A percentile compares a stretch with the other conserved stretches of the same genome.
Evolutionary conservation across 2,888 invertebrate genomes (phyloP).

Genomic region (Cosmia trapezina): DNA sequence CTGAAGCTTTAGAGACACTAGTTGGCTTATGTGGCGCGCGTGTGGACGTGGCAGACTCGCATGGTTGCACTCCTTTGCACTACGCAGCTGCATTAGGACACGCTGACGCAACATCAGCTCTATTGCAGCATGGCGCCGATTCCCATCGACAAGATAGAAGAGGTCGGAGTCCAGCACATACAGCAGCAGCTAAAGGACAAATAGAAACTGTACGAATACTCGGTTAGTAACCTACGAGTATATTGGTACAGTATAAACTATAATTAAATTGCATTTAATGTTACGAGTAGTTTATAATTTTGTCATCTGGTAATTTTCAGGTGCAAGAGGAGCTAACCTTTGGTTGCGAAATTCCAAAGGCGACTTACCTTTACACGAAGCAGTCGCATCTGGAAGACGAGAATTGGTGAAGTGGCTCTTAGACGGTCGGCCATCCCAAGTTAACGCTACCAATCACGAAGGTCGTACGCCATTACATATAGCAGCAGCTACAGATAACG

Average conservation of each 20-base stretch:
- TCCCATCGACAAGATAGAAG: conserved; percentile 97
- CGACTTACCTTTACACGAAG: conserved; percentile 98
- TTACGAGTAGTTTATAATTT: background rate
- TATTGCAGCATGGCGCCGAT: conserved; percentile 97
- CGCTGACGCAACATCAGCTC: conserved; percentile 96
- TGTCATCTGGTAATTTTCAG: conserved; percentile 67
- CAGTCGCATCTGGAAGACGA: conserved; percentile 97
- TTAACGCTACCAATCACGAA: conserved; percentile 97
- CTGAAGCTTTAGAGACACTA: conserved; percentile 96
- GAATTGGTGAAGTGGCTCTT: conserved; percentile 97
- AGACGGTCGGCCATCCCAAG: conserved; percentile 94
- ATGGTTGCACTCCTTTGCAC: conserved; percentile 98
- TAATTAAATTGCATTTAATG: background rate
- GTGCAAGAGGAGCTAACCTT: conserved; percentile 94
- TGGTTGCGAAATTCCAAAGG: conserved; percentile 98
- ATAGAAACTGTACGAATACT: conserved; percentile 95
- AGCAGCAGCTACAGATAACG: conserved; percentile 97
- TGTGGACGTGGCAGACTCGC: conserved; percentile 97
- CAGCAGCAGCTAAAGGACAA: conserved; percentile 99
- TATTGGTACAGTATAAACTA: background rate
- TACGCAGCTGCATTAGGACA: conserved; percentile 99
- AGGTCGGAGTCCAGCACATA: conserved; percentile 97
- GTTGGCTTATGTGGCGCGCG: conserved; percentile 96
- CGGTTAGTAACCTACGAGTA: conserved; percentile 75
- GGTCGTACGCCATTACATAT: conserved; percentile 98